These are phyloP conservation scores for Eublepharis macularius DNA, from an alignment of 2,113 vertebrate genomes.

Conservation along the genomic window DNA sequence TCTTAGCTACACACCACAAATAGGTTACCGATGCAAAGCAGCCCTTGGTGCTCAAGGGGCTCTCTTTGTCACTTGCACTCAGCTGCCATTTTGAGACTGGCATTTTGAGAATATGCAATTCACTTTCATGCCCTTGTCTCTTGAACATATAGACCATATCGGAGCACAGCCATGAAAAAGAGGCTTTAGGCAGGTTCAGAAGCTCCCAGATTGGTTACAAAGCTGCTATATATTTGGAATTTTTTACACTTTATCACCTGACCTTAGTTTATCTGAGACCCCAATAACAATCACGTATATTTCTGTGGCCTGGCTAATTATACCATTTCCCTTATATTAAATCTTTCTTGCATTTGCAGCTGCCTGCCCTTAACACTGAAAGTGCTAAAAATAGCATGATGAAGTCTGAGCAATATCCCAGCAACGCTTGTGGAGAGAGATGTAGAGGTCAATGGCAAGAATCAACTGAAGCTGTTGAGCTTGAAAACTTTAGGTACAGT, in stretches of 20 bases:
- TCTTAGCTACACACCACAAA: neutral
- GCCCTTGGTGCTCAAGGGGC: neutral
- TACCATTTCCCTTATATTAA: neutral
- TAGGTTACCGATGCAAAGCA: neutral
- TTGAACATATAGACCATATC: neutral
- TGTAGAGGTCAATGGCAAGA: conserved; percentile 61
- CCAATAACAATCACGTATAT: neutral
- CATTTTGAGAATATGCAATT: neutral
- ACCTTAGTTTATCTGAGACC: neutral
- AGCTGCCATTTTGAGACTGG: neutral
- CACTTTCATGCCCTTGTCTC: neutral
- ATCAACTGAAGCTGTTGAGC: conserved; percentile 78
- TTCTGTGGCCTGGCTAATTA: neutral
- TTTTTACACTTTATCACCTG: neutral
- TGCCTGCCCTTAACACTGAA: conserved; percentile 71
- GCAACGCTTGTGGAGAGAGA: conserved; percentile 56
- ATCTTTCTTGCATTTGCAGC: conserved; percentile 67
- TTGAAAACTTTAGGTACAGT: conserved; percentile 88
- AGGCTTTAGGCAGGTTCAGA: neutral
- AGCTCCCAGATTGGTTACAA: neutral
- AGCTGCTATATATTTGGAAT: neutral
- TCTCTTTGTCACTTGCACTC: neutral
- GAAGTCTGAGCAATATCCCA: conserved; percentile 58
- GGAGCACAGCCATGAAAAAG: neutral
- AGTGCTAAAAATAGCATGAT: conserved; percentile 63